These are phyloP conservation scores for Hyles euphorbiae DNA, from an alignment of 1,140 invertebrate genomes.

Conservation along the genomic window DNA sequence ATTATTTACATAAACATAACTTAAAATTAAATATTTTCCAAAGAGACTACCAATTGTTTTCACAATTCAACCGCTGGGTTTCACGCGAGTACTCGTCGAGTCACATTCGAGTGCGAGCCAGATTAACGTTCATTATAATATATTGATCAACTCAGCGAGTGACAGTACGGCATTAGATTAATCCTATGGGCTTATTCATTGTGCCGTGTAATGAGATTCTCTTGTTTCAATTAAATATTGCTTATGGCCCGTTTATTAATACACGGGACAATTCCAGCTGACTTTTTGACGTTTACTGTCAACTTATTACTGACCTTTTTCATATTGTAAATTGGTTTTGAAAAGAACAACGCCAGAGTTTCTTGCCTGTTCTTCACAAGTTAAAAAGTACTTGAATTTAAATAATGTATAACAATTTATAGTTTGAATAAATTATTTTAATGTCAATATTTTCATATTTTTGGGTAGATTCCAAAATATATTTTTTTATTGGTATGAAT, in stretches of 20 bases:
- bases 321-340: too few species aligned
- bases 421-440: too few species aligned
- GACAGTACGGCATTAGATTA: conserved; percentile 1
- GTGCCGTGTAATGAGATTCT: conserved; percentile 5
- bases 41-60: neutral
- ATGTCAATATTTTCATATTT: too few species aligned
- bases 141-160: conserved; percentile 1
- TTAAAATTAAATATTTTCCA: too few species aligned
- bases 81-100: neutral
- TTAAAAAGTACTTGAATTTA: too few species aligned
- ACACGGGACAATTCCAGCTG: neutral
- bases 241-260: conserved; percentile 3
- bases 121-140: conserved; percentile 4
- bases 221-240: conserved; percentile 5
- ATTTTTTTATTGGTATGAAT: too few species aligned
- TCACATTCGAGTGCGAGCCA: neutral
- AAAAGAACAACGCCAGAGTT: too few species aligned
- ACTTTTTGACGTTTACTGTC: neutral
- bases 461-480: too few species aligned
- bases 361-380: too few species aligned
- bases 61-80: neutral
- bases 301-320: neutral
- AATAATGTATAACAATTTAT: too few species aligned
- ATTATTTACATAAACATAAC: too few species aligned
- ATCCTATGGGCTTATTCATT: conserved; percentile 1